phyloP scores from a whole-genome alignment of 2,888 invertebrate species.

The Pemphredon lugubris region DNA sequence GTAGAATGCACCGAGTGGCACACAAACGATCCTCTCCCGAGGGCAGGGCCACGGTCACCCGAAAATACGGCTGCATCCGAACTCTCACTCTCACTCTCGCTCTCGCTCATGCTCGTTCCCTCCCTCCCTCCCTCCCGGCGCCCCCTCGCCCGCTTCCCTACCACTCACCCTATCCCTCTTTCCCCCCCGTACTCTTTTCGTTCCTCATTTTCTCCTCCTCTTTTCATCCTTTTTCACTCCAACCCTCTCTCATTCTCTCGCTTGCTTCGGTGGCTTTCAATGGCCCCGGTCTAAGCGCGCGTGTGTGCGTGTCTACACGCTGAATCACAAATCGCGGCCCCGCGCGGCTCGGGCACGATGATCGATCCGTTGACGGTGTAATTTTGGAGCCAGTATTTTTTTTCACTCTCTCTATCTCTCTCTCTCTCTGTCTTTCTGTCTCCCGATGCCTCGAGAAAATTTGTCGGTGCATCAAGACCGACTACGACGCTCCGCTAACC shows the following conservation, averaged over 20 bases:
- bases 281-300: constrained; percentile 62
- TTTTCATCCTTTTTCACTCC: constrained; percentile 47
- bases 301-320: constrained; percentile 58
- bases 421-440: no score
- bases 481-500: no score
- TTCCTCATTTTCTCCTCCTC: constrained; percentile 23
- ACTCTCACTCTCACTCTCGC: constrained; percentile 55
- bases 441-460: no score
- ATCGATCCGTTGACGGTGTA: neutral
- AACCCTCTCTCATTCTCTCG: constrained; percentile 45
- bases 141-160: constrained; percentile 31
- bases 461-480: no score
- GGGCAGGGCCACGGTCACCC: constrained; percentile 80
- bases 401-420: no score
- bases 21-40: constrained; percentile 66
- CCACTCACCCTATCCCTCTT: constrained; percentile 21
- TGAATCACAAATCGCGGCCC: constrained; percentile 57
- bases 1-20: constrained; percentile 68
- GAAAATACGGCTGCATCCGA: constrained; percentile 73
- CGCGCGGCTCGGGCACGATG: neutral
- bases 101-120: constrained; percentile 40
- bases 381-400: neutral
- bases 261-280: constrained; percentile 69
- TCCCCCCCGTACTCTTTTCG: constrained; percentile 9
- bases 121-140: constrained; percentile 35